These are phyloP conservation scores for Caenorhabditis imperialis DNA, from an alignment of 2,888 invertebrate species.

Conservation along the genomic window DNA sequence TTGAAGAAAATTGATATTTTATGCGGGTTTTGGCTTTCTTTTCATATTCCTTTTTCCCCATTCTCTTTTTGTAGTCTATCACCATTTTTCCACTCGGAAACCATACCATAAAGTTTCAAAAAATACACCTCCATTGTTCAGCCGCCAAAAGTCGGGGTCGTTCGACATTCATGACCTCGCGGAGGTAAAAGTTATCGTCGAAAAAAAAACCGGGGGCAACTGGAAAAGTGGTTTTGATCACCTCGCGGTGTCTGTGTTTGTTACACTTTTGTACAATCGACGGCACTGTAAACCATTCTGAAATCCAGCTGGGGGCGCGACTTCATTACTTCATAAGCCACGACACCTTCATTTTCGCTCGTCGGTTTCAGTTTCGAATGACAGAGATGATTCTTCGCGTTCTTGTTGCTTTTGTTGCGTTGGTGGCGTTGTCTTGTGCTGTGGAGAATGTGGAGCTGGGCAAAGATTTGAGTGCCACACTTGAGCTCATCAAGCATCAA, in stretches of 20 bases:
- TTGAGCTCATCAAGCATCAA: constrained; percentile 77
- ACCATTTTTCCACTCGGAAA: background rate
- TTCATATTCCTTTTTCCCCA: no score
- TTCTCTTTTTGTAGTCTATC: constrained; percentile 12
- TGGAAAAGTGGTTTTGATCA: constrained; percentile 43
- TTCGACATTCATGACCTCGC: constrained; percentile 48
- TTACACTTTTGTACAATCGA: constrained; percentile 57
- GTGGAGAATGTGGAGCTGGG: constrained; percentile 62
- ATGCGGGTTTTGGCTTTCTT: constrained; percentile 32
- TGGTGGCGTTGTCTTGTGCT: constrained; percentile 5
- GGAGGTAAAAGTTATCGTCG: constrained; percentile 31
- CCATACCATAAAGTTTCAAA: constrained; percentile 5
- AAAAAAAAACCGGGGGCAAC: constrained; percentile 14
- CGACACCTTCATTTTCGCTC: constrained; percentile 31
- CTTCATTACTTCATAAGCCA: constrained; percentile 41
- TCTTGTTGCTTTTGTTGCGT: constrained; percentile 16
- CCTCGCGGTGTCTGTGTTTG: constrained; percentile 27
- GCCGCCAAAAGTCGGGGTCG: no score
- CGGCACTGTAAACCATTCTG: constrained; percentile 49
- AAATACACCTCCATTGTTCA: constrained; percentile 13
- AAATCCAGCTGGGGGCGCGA: constrained; percentile 51
- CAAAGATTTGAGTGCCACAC: constrained; percentile 71
- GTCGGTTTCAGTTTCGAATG: constrained; percentile 39
- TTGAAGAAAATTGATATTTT: constrained; percentile 9
- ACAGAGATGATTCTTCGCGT: constrained; percentile 11